A percentile compares a stretch with the other conserved stretches of the same genome.
phyloP scores from a whole-genome alignment of 2,797 vertebrate genomes.

The Chromobotia macracanthus region DNA sequence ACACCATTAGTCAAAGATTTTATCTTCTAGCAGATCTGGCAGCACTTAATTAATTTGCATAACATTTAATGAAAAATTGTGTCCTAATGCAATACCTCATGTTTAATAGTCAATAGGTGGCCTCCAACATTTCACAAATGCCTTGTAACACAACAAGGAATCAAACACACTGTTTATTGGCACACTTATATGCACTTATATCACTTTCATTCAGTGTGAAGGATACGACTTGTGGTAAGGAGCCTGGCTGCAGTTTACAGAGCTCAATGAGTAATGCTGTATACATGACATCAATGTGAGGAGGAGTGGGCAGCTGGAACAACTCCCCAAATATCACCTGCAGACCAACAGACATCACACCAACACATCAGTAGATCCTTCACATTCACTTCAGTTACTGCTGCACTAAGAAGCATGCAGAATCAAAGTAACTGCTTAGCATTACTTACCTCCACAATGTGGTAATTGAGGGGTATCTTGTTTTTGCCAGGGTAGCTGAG shows the following conservation, averaged over 20 bases:
- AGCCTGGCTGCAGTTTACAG: conserved; percentile 97
- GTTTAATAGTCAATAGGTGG: not conserved
- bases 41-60: too few relatives aligned
- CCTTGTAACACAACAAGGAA: not conserved
- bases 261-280: conserved; percentile 95
- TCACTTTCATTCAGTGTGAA: not conserved
- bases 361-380: not conserved
- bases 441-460: conserved; percentile 91
- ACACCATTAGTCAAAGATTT: not conserved
- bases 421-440: too few relatives aligned
- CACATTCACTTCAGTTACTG: not conserved
- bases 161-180: not conserved
- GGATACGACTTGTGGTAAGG: conserved; percentile 99
- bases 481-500: conserved; percentile 97
- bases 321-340: conserved; percentile 96
- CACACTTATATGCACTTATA: not conserved
- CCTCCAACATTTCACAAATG: not conserved
- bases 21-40: not conserved
- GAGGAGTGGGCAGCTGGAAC: conserved; percentile 89
- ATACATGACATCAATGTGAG: conserved; percentile 95
- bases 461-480: conserved; percentile 98
- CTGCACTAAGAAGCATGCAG: not conserved
- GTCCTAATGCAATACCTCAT: not conserved
- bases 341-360: not conserved
- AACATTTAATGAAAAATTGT: too few relatives aligned